Conservation (phyloP, 2,113 vertebrate genomes). For the Perca fluviatilis region DNA sequence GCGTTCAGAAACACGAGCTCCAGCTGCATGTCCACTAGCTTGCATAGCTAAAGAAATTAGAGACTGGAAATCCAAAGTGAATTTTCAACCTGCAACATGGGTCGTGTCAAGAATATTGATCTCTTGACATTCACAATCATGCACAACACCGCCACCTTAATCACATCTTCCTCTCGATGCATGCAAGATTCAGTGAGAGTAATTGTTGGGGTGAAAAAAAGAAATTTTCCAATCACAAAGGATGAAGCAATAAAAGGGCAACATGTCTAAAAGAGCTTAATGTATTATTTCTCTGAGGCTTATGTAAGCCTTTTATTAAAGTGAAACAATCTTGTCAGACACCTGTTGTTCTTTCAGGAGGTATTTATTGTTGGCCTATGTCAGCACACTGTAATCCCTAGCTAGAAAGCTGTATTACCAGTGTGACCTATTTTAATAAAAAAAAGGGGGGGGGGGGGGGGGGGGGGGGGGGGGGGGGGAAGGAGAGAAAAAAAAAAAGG, state of each 20-base stretch:
- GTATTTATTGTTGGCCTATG: slow-evolving; percentile 72
- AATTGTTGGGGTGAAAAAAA: slow-evolving; percentile 32
- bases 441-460: too few species aligned
- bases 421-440: slow-evolving; percentile 70
- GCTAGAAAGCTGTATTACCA: slow-evolving; percentile 65
- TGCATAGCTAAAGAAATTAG: slow-evolving; percentile 38
- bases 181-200: slow-evolving; percentile 13
- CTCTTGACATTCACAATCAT: slow-evolving; percentile 19
- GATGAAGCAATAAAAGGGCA: slow-evolving; percentile 64
- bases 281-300: slow-evolving; percentile 66
- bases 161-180: slow-evolving; percentile 9
- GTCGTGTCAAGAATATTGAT: slow-evolving; percentile 48
- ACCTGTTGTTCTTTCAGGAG: slow-evolving; percentile 74
- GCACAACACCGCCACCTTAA: not conserved
- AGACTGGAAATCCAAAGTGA: slow-evolving; percentile 36
- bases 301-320: slow-evolving; percentile 77
- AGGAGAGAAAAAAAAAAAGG: too few species aligned
- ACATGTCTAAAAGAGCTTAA: slow-evolving; percentile 65
- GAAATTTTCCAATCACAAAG: slow-evolving; percentile 51
- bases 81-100: not conserved
- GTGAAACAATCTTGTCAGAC: slow-evolving; percentile 77
- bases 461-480: too few species aligned
- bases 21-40: slow-evolving; percentile 73
- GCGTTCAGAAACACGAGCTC: slow-evolving; percentile 64
- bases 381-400: slow-evolving; percentile 74